Base-by-base conservation (phyloP, 2,797 vertebrate species). In the Manis crassicaudata region DNA sequence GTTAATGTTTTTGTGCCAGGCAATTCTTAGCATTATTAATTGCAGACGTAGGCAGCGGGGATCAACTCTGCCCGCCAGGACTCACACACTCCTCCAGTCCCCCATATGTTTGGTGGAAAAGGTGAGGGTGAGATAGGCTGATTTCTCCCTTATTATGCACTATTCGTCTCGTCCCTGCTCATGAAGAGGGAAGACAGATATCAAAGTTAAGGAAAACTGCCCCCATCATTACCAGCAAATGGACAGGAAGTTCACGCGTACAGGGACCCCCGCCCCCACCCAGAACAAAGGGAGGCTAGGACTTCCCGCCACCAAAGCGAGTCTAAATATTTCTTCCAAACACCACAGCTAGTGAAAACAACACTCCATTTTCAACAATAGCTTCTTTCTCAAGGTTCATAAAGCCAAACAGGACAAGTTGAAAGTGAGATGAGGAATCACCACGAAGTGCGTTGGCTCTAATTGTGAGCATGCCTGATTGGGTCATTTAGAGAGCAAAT, bases 261-360 rank as follows among this genome's bases (percentile, higher is more conserved):
- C 29, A 37, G 79, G 43, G 12, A 27, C 3, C 27, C 56, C 50
- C 21, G 18, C 1, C 32, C 16, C 65, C 20, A 0, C 1, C 37
- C 29, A 52, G 11, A 37, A 43, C 11, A 27, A 10, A n/a, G 37
- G 50, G 17, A 46, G 73, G 43, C 46, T 6, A 11, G 13, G 65
- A 35, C 76, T 23, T 40, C 16, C 62, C 7, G 35, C 11, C 60
- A 32, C 56, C 67, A 37, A 37, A 50, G n/a, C 46, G 25, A 58
- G 73, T 40, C 50, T 52, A 62, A 70, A 3, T 73, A 13, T 60
- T 89, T 93, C 94, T 84, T 35, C 82, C 23, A 29, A 76, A 87
- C 75, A 13, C 46, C 0, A 12, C 52, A 56, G 88, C 37, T 17
- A 20, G 46, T n/a, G 37, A n/a, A 72, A 73, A 72, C 68, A 80